Conservation (phyloP, 2,888 invertebrate genomes). For the Ochlodes sylvanus region DNA sequence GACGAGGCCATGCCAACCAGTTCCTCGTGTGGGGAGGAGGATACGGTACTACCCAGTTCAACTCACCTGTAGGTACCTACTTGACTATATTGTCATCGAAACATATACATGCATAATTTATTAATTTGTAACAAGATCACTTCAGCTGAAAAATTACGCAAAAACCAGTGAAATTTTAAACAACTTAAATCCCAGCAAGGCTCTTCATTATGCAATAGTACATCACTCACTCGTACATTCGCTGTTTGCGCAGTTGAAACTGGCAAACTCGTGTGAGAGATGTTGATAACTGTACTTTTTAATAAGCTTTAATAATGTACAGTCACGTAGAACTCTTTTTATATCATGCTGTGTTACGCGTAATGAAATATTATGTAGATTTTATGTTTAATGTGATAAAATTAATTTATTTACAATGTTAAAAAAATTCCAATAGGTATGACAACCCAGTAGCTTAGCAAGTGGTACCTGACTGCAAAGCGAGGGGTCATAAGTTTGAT, state of each 20-base stretch:
- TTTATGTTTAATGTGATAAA: too few species aligned
- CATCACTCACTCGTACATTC: constrained; percentile 21
- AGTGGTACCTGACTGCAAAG: too few species aligned
- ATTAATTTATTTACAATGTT: too few species aligned
- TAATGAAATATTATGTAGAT: not conserved
- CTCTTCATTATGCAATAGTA: constrained; percentile 28
- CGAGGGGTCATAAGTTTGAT: too few species aligned
- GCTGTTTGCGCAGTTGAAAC: constrained; percentile 32
- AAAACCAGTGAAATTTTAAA: constrained; percentile 16
- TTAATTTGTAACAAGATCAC: not conserved
- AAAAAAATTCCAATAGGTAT: too few species aligned
- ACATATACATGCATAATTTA: too few species aligned
- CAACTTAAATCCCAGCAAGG: constrained; percentile 14
- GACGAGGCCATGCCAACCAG: too few species aligned
- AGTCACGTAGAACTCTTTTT: constrained; percentile 20
- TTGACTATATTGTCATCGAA: too few species aligned
- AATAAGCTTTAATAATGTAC: constrained; percentile 31
- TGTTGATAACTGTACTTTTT: constrained; percentile 23
- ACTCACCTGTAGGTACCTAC: too few species aligned
- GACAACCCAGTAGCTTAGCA: too few species aligned
- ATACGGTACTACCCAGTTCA: too few species aligned
- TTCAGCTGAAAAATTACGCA: not conserved
- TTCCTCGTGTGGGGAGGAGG: too few species aligned
- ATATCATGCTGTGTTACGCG: not conserved
- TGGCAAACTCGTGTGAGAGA: constrained; percentile 28